A percentile compares a stretch with the other conserved stretches of the same genome.
phyloP scores from a whole-genome alignment of 2,888 invertebrate genomes.

The Homarus gammarus region DNA sequence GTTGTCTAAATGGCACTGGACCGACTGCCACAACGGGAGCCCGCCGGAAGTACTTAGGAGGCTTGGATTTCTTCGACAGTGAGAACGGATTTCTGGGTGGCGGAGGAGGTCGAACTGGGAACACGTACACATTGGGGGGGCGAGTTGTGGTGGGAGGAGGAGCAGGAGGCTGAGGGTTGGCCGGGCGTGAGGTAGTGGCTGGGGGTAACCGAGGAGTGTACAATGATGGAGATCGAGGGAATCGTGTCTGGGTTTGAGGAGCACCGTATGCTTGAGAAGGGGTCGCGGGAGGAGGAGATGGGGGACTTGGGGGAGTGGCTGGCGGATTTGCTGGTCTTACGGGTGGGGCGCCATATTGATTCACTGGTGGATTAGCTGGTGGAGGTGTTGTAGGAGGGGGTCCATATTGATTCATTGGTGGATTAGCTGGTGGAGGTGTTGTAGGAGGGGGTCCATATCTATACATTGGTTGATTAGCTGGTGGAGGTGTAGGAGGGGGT shows the following conservation, averaged over 20 bases:
- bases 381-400: conserved; percentile 40
- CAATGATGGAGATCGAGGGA: background rate
- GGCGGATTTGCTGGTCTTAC: conserved; percentile 21
- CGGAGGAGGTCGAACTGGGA: conserved; percentile 18
- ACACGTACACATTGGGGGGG: background rate
- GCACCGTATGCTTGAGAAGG: conserved; percentile 9
- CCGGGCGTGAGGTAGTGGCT: conserved; percentile 16
- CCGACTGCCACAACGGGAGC: conserved; percentile 54
- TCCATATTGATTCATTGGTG: conserved; percentile 7
- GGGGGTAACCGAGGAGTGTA: conserved; percentile 1
- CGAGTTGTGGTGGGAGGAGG: conserved; percentile 29
- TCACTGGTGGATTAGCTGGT: conserved; percentile 19
- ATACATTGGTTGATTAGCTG: conserved; percentile 18
- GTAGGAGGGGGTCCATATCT: conserved; percentile 62
- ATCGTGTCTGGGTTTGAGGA: background rate
- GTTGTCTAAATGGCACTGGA: conserved; percentile 28
- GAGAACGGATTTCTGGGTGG: conserved; percentile 21
- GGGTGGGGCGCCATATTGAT: conserved; percentile 28
- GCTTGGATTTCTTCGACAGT: conserved; percentile 35
- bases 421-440: conserved; percentile 45
- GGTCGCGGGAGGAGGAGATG: too few relatives aligned
- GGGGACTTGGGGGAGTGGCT: conserved; percentile 34
- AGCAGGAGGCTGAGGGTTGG: conserved; percentile 32
- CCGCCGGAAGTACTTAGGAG: conserved; percentile 25
- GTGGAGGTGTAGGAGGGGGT: conserved; percentile 36